phyloP scores from a whole-genome alignment of 2,797 vertebrate species.

The Pantherophis alleghaniensis region DNA sequence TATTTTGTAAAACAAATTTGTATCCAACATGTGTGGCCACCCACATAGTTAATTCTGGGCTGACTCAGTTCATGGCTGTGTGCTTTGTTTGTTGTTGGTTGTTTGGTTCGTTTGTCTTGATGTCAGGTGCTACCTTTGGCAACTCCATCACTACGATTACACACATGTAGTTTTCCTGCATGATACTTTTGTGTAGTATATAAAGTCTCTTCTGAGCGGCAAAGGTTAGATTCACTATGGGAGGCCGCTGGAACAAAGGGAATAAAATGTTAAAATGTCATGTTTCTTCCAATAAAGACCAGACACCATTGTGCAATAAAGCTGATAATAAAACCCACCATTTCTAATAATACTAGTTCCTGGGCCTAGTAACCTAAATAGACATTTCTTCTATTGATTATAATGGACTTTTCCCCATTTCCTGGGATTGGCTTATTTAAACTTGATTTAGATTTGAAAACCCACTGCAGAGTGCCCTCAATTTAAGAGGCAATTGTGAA shows the following conservation, averaged over 20 bases:
- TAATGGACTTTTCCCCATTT: slow-evolving; percentile 33
- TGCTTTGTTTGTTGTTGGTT: neutral
- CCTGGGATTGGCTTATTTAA: slow-evolving; percentile 15
- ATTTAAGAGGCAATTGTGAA: slow-evolving; percentile 44
- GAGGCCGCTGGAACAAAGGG: slow-evolving; percentile 34
- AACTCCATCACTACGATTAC: neutral
- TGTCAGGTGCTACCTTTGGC: neutral
- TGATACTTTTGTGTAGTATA: slow-evolving; percentile 35
- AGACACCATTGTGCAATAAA: neutral
- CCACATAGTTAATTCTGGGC: neutral
- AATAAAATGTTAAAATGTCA: slow-evolving; percentile 37
- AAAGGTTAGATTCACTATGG: slow-evolving; percentile 24
- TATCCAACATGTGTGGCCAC: neutral
- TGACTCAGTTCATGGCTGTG: neutral
- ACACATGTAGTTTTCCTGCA: slow-evolving; percentile 31
- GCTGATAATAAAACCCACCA: slow-evolving; percentile 14
- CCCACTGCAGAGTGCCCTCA: slow-evolving; percentile 36
- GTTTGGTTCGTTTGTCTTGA: neutral
- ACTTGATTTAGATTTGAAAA: slow-evolving; percentile 34
- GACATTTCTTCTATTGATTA: slow-evolving; percentile 43
- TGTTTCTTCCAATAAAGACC: slow-evolving; percentile 9
- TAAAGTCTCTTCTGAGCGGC: neutral
- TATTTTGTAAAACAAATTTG: too few species aligned
- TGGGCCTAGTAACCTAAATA: slow-evolving; percentile 46
- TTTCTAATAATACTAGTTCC: slow-evolving; percentile 14